Base-by-base conservation (phyloP, 2,888 invertebrate species). In the Galerucella pusilla region DNA sequence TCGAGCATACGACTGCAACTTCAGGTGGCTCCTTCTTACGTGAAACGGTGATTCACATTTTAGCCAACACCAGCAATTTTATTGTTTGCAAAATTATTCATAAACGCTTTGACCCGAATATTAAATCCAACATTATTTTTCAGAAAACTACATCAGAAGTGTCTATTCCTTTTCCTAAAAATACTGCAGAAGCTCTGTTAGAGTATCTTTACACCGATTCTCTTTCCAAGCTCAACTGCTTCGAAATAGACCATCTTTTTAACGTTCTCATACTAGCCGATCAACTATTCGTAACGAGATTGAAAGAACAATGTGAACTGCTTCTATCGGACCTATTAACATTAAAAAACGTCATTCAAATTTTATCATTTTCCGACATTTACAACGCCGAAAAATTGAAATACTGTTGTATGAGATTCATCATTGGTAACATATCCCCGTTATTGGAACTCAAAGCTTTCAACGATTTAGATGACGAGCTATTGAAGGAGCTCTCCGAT, bases 231-330 rank as follows among this genome's bases (percentile, higher is more conserved):
- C 86, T 92, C 64, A 87, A 90, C 79, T 91, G 88, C 73, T 90
- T 91, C 54, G 93, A 93, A 83, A 88, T 92, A 0, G 94, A 96
- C 74, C 90, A 94, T 78, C 83, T 90, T 0, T 94, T 93, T 86
- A 93, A 94, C 84, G 90, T 95, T 84, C 89, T 96, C 35, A 91
- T 94, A 10, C 90, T 94, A 12, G 93, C 96, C 35, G 96, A 97
- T 85, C 96, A 96, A 83, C 90, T 96, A 49, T 91, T 96, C 78
- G 91, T 95, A 7, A 88, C 89, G 1, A 88, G 93, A 12, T 88
- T 97, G 11, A 91, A 93, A 79, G 92, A 93, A 85, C 91, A 93
- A 90, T 93, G 86, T 93, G 94, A 87, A 94, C 94, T 86, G 10
- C 75, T 83, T 10, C 88, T 91, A 2, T 88, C 92, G 0, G 90